These are phyloP conservation scores for Sesamia inferens DNA, from an alignment of 2,888 invertebrate species.

Conservation along the genomic window DNA sequence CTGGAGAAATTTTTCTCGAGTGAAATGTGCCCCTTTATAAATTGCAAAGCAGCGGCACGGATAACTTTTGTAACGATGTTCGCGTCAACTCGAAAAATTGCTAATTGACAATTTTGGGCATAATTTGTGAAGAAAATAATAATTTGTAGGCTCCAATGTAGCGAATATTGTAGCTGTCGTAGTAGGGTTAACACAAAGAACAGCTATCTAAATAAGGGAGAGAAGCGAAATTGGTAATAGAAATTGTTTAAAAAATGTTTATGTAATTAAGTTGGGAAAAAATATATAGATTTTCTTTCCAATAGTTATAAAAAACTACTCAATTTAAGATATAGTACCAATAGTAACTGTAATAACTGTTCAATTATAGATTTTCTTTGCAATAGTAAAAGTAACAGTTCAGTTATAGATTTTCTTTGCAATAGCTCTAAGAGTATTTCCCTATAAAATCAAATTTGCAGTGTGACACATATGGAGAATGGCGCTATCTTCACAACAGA, in stretches of 20 bases:
- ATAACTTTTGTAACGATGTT: conserved; percentile 73
- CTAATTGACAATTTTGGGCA: conserved; percentile 72
- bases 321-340: no score
- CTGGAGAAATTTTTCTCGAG: conserved; percentile 42
- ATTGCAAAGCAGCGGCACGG: conserved; percentile 69
- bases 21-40: conserved; percentile 71
- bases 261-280: not conserved
- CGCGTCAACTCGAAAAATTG: conserved; percentile 70
- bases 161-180: conserved; percentile 19
- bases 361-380: no score
- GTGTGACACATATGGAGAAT: not conserved
- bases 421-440: no score
- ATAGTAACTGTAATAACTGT: not conserved
- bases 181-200: conserved; percentile 8
- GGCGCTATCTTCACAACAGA: no score
- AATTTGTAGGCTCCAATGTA: conserved; percentile 42
- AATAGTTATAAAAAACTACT: no score
- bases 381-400: not conserved
- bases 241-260: not conserved
- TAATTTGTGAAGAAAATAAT: conserved; percentile 61
- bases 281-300: not conserved
- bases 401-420: no score
- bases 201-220: conserved; percentile 8
- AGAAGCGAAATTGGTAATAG: not conserved
- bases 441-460: not conserved